Percentiles rank a stretch among this genome's conserved stretches.
Conservation (phyloP, 2,888 invertebrate genomes). For the Sinopyrophorus schimmeli region DNA sequence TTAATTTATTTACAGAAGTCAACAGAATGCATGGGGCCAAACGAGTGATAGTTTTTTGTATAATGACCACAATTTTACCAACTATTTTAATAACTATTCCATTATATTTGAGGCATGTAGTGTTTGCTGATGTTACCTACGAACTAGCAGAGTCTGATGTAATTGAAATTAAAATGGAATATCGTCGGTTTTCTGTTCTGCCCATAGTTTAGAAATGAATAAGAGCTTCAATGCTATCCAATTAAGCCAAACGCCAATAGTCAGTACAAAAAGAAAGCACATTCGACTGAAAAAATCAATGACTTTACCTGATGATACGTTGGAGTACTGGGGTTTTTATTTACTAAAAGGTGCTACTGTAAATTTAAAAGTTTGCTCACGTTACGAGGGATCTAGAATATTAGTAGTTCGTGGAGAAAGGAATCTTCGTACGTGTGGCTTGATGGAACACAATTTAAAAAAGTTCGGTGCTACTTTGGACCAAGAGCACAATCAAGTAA, state of each 20-base stretch:
- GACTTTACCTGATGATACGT: conserved; percentile 79
- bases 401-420: conserved; percentile 80
- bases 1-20: conserved; percentile 56
- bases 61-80: conserved; percentile 75
- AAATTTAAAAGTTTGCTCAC: conserved; percentile 76
- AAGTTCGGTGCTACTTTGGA: conserved; percentile 65
- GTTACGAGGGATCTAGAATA: conserved; percentile 77
- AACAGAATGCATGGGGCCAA: conserved; percentile 79
- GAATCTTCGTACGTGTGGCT: conserved; percentile 75
- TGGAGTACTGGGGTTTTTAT: conserved; percentile 90
- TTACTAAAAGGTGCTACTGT: conserved; percentile 78
- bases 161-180: conserved; percentile 79
- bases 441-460: conserved; percentile 70
- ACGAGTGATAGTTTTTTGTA: conserved; percentile 76
- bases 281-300: conserved; percentile 80
- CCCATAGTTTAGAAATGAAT: conserved; percentile 78
- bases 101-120: conserved; percentile 73
- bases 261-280: conserved; percentile 70
- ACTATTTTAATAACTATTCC: conserved; percentile 75
- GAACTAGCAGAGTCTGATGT: conserved; percentile 84
- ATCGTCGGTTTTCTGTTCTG: conserved; percentile 80
- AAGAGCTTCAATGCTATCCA: conserved; percentile 60
- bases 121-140: conserved; percentile 77
- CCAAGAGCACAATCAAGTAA: conserved; percentile 58
- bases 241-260: conserved; percentile 61